Evolutionary conservation across 1,140 invertebrate species (phyloP), one percentile per base, ranked within the genome.

Genomic region (Drosophila bocqueti): DNA sequence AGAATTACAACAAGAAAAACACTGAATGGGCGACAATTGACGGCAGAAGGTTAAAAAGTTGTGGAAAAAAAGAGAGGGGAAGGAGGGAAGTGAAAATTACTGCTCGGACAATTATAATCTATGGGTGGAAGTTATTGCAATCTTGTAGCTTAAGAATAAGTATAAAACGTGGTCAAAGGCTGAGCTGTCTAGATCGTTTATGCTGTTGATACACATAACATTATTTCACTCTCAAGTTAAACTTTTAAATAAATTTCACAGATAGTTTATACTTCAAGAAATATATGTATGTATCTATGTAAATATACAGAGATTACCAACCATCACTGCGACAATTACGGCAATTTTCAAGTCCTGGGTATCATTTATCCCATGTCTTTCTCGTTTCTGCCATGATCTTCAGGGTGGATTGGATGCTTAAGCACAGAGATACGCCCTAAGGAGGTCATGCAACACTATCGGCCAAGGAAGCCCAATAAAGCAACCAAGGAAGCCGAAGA

Each of bases 371-470:
- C 36, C 36, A 40, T 40, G 36, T 38, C 50, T 18, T 36, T 29
- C 63, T 31, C 31, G 57, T 62, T 63, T 63, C 43, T 45, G 38
- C 26, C 65, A 76, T 43, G 68, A 76, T 76, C 54, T 55, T 52
- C 50, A 24, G 49, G 63, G 54, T 54, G 73, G 47, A 65, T 45
- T 76, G 74, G 42, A 79, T 79, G 76, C 76, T 79, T 73, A 79
- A 79, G 76, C 81, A 83, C 81, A 81, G 83, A 83, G 83, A 83
- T 83, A 84, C 83, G 81, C 83, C 83, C 81, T 85, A 84, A 85
- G 83, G 83, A 85, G 83, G 83, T 85, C 83, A 85, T 81, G 74
- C 69, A 71, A 64, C 74, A 78, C 64, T 63, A 69, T 58, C 75
- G 47, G 75, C 57, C 47, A 69, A 52, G 47, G 47, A 69, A 54